Percentiles rank a stretch among this genome's conserved stretches.
These are phyloP conservation scores for Pedionomus torquatus DNA, from an alignment of 2,113 vertebrate genomes.

Conservation along the genomic window DNA sequence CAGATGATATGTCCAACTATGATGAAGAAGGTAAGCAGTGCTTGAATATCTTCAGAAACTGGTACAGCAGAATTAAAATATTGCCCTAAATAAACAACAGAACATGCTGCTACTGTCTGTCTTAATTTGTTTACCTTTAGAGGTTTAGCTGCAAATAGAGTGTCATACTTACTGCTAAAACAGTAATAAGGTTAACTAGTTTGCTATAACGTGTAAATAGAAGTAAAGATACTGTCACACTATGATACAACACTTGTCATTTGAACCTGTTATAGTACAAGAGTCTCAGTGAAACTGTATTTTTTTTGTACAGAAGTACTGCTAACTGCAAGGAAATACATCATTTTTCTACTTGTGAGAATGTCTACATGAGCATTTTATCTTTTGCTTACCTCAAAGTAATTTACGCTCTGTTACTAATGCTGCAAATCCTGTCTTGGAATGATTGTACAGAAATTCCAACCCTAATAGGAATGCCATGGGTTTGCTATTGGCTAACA, in stretches of 20 bases:
- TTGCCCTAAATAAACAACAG: not conserved
- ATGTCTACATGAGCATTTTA: not conserved
- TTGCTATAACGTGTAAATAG: not conserved
- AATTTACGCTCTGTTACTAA: not conserved
- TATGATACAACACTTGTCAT: not conserved
- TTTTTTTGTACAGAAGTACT: not conserved
- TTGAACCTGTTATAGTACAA: not conserved
- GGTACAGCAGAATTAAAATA: not conserved
- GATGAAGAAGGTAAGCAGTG: constrained; percentile 89
- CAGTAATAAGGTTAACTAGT: not conserved
- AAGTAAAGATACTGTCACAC: not conserved
- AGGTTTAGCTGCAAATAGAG: not conserved
- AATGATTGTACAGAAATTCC: not conserved
- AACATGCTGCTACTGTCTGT: not conserved
- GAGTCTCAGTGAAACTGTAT: not conserved
- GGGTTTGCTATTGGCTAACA: not conserved
- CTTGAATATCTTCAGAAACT: not conserved
- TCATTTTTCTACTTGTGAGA: not conserved
- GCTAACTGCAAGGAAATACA: not conserved
- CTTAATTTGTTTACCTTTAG: not conserved
- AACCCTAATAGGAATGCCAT: not conserved
- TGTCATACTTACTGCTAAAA: not conserved
- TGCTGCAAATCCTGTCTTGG: not conserved
- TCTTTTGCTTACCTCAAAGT: not conserved
- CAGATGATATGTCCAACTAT: constrained; percentile 97